Evolutionary conservation across 1,140 invertebrate genomes (phyloP).

Genomic region (Drosophila varians): DNA sequence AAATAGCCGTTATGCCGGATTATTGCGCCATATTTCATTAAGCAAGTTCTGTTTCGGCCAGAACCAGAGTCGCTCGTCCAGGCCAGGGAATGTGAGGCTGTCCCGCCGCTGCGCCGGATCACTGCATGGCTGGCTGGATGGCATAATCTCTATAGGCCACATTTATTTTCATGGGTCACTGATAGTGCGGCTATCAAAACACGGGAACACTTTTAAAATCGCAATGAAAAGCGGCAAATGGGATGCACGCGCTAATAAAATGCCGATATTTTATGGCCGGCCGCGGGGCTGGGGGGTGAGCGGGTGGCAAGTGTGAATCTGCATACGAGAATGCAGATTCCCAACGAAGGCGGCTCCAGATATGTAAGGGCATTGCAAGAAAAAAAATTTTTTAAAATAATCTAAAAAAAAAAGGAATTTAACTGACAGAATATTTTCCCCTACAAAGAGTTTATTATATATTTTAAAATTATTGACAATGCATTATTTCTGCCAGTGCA

Average conservation of each 20-base stretch:
- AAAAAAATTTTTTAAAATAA: neutral
- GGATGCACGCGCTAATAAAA: slow-evolving; percentile 82
- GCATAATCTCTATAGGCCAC: slow-evolving; percentile 83
- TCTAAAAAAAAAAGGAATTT: neutral
- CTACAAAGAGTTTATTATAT: neutral
- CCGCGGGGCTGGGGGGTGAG: slow-evolving; percentile 6
- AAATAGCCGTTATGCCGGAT: slow-evolving; percentile 78
- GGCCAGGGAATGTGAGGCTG: slow-evolving; percentile 16
- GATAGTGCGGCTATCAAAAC: slow-evolving; percentile 83
- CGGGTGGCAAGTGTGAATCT: slow-evolving; percentile 71
- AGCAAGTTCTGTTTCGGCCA: slow-evolving; percentile 17
- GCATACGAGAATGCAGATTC: slow-evolving; percentile 57
- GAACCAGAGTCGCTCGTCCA: neutral
- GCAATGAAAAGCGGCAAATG: slow-evolving; percentile 82
- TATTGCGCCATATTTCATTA: slow-evolving; percentile 82
- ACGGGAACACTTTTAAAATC: slow-evolving; percentile 83
- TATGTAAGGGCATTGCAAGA: neutral
- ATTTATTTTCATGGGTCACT: slow-evolving; percentile 83
- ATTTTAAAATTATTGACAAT: too few relatives aligned
- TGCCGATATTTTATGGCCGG: slow-evolving; percentile 79
- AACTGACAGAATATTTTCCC: neutral
- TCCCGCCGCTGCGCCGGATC: slow-evolving; percentile 2
- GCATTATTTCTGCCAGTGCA: slow-evolving; percentile 1
- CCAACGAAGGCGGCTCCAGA: slow-evolving; percentile 3
- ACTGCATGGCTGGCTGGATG: slow-evolving; percentile 52